Conservation (phyloP, 2,113 vertebrate species). For the Desmodus rotundus region DNA sequence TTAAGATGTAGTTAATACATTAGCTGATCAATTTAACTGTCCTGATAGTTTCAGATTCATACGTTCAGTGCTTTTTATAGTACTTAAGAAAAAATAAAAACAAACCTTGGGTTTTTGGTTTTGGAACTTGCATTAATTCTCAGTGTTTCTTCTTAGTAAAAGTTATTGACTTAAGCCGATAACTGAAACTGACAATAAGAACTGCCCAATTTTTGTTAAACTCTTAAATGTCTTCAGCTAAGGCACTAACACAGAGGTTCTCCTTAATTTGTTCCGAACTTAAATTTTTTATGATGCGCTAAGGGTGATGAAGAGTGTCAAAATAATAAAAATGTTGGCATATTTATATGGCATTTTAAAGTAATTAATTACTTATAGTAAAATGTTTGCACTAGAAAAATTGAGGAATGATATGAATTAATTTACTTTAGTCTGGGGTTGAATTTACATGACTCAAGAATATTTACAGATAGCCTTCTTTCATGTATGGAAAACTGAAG, state of each 20-base stretch:
- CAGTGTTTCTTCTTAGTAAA: background rate
- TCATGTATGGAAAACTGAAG: background rate
- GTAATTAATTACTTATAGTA: background rate
- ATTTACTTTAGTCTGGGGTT: background rate
- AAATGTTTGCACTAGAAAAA: background rate
- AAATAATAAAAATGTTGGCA: background rate
- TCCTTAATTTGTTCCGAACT: background rate
- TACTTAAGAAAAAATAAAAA: background rate
- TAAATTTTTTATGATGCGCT: background rate
- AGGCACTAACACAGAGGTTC: background rate
- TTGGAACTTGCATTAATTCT: constrained; percentile 28
- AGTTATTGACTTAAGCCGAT: background rate
- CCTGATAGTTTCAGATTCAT: background rate
- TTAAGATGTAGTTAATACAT: background rate
- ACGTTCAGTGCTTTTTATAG: background rate
- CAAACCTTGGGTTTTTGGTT: background rate
- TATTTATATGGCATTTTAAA: background rate
- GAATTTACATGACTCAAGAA: background rate
- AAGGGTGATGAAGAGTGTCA: background rate
- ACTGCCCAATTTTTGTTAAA: background rate
- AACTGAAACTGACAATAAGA: background rate
- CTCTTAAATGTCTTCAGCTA: background rate
- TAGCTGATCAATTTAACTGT: constrained; percentile 12
- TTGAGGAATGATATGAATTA: background rate
- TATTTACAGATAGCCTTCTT: background rate